Conservation (phyloP, 2,797 vertebrate genomes). For the Rhynchonycteris naso region DNA sequence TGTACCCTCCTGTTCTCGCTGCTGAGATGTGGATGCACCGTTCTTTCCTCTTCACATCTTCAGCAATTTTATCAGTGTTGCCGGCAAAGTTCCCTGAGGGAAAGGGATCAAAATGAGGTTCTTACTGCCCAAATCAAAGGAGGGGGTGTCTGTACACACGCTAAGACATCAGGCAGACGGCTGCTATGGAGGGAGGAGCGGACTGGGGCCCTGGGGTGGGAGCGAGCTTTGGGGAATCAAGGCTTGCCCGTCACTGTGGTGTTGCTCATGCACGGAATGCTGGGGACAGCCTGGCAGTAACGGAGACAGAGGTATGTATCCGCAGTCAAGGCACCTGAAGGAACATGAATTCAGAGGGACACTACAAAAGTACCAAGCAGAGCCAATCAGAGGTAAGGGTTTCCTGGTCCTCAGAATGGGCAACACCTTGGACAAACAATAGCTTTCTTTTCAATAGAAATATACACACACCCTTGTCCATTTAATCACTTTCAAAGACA, state of each 20-base stretch:
- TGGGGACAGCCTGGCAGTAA: background rate
- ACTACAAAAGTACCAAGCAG: too few species aligned
- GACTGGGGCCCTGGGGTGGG: background rate
- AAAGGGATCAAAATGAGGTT: background rate
- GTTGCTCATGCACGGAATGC: too few species aligned
- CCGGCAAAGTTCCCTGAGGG: background rate
- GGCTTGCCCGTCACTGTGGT: background rate
- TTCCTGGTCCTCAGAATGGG: background rate
- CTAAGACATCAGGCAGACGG: background rate
- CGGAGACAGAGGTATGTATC: background rate
- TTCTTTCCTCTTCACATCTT: background rate
- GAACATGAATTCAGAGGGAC: background rate
- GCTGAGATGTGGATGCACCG: accelerated
- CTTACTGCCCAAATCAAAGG: background rate
- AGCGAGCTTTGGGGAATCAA: background rate
- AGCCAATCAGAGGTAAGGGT: background rate
- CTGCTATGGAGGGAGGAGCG: background rate
- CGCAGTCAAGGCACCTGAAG: background rate
- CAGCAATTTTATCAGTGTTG: background rate
- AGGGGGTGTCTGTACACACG: accelerated
- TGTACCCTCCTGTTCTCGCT: background rate
- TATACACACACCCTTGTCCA: background rate
- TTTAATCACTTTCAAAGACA: slow-evolving; percentile 5
- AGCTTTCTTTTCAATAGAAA: background rate
- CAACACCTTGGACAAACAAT: background rate